Evolutionary conservation across 2,888 invertebrate genomes (phyloP), one percentile per base, ranked within the genome.

Genomic region (Neoaliturus tenellus): DNA sequence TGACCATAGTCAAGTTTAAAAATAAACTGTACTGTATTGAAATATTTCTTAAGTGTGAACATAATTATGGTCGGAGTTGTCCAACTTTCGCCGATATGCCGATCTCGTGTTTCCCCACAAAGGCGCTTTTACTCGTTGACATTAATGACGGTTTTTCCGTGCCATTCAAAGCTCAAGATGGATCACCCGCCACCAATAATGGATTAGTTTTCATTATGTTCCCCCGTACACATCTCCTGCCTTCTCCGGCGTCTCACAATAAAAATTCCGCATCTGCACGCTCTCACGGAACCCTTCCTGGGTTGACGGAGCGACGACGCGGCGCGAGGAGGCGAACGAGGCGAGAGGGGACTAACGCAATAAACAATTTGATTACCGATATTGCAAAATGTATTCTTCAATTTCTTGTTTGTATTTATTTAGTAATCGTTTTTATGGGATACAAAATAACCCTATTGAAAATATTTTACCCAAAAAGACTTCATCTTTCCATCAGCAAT

Each of bases 191-290:
- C 71, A 67, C 44, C 82, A 82, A 82, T 82, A 82, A 82, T 82
- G 82, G 82, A 82, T 82, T 82, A 82, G 82, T 82, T 82, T 82
- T 82, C 82, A 82, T 82, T 82, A 82, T 82, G 82, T 71, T 69
- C 71, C 55, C 75, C 48, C 51, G 78, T 23, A 28, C 48, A 31
- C 35, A 5, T 35, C 51, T 6, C n/a, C 51, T 51, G n/a, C n/a
- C n/a, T n/a, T n/a, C n/a, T n/a, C n/a, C n/a, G n/a, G n/a, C n/a
- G n/a, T n/a, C 51, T 8, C 51, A 78, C 78, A 78, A 78, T 78
- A 78, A 48, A 73, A 48, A 51, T 78, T 51, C 78, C 51, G 33
- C 78, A 78, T 78, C 78, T 78, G 78, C 12, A n/a, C 25, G 25
- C 2, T 78, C 78, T 20, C 78, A 55, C 55, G 28, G 44, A n/a